A percentile compares a stretch with the other conserved stretches of the same genome.
phyloP scores from a whole-genome alignment of 1,140 invertebrate genomes.

The Acromyrmex heyeri region DNA sequence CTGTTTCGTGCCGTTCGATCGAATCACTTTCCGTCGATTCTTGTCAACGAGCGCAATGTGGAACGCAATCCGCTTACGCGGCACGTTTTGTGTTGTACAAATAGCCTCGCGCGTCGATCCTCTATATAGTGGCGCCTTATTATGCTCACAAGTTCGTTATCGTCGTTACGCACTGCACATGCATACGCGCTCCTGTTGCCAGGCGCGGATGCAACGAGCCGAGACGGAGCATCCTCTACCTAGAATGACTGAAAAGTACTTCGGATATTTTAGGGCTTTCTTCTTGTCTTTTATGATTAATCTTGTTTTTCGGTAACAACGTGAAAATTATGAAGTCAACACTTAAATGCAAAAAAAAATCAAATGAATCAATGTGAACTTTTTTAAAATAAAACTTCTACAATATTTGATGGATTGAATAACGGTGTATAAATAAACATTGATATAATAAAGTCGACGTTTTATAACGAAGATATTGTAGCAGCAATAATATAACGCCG shows the following conservation, averaged over 20 bases:
- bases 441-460: background rate
- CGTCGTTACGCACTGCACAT: conserved; percentile 44
- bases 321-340: background rate
- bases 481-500: too few relatives aligned
- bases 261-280: background rate
- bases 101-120: conserved; percentile 26
- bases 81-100: conserved; percentile 43
- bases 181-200: conserved; percentile 50
- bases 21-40: conserved; percentile 37
- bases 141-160: conserved; percentile 55
- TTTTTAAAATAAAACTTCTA: background rate
- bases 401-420: background rate
- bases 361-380: background rate
- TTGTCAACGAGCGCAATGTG: conserved; percentile 35
- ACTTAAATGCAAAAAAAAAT: background rate
- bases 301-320: background rate
- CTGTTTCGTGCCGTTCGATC: conserved; percentile 19
- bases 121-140: conserved; percentile 41
- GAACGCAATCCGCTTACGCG: conserved; percentile 34
- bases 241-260: background rate
- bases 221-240: background rate
- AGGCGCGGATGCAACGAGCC: conserved; percentile 38
- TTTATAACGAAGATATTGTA: background rate
- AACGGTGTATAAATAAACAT: background rate
- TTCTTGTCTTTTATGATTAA: background rate